Percentiles rank a stretch among this genome's conserved stretches.
These are phyloP conservation scores for Ornithoptera alexandrae DNA, from an alignment of 2,888 invertebrate genomes.

Conservation along the genomic window DNA sequence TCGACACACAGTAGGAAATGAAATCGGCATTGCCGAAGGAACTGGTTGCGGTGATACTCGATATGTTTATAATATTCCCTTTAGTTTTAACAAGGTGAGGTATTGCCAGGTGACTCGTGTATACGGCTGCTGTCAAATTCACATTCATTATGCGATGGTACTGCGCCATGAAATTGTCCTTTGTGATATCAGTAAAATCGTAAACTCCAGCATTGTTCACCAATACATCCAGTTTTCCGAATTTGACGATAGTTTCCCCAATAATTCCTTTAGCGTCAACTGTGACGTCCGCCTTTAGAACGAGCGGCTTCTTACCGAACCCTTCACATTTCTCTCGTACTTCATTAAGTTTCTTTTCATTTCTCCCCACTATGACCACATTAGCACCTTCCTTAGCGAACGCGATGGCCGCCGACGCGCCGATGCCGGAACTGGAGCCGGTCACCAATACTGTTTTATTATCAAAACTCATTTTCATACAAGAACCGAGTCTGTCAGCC, in stretches of 20 bases:
- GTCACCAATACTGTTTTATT: slow-evolving; percentile 7
- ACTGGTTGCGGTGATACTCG: slow-evolving; percentile 67
- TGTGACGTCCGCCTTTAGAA: slow-evolving; percentile 39
- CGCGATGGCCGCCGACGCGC: background rate
- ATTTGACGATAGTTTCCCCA: slow-evolving; percentile 38
- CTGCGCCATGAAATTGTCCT: slow-evolving; percentile 35
- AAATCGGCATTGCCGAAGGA: background rate
- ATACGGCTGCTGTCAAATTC: slow-evolving; percentile 40
- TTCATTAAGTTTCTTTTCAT: slow-evolving; percentile 45
- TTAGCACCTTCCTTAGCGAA: background rate
- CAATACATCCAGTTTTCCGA: slow-evolving; percentile 39
- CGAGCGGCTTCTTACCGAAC: slow-evolving; percentile 37
- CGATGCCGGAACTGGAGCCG: slow-evolving; percentile 3
- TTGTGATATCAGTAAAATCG: slow-evolving; percentile 30
- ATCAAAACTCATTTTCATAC: slow-evolving; percentile 38
- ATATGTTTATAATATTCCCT: slow-evolving; percentile 91
- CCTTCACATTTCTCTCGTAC: slow-evolving; percentile 45
- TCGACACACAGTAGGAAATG: slow-evolving; percentile 82
- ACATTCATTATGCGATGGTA: slow-evolving; percentile 40
- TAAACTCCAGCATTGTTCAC: slow-evolving; percentile 36
- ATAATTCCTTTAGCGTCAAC: slow-evolving; percentile 39
- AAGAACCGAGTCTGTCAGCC: too few relatives aligned
- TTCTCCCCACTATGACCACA: slow-evolving; percentile 25
- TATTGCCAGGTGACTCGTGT: slow-evolving; percentile 39
- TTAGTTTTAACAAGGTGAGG: slow-evolving; percentile 40